Conservation (phyloP, 2,113 vertebrate genomes). For the Ceyx melanurus region DNA sequence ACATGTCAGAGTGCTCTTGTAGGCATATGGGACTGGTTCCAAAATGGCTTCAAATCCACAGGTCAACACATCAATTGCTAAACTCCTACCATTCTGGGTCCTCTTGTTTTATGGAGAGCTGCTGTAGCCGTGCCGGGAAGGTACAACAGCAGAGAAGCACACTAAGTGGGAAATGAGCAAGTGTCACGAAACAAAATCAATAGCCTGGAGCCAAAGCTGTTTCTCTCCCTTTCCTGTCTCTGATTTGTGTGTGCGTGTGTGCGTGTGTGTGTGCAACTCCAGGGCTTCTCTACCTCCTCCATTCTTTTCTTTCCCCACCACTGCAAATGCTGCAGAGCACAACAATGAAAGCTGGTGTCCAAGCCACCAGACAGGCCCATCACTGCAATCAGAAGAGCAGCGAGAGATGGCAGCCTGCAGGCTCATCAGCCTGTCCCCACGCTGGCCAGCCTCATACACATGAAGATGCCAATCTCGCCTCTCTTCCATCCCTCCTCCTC, state of each 20-base stretch:
- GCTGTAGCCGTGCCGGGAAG: background rate
- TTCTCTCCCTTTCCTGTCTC: conserved; percentile 11
- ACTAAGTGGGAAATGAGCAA: background rate
- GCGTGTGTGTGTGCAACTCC: background rate
- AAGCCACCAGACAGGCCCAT: conserved; percentile 49
- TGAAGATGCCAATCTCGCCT: conserved; percentile 20
- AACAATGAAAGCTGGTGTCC: conserved; percentile 48
- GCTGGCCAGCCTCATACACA: conserved; percentile 9
- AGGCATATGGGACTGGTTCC: background rate
- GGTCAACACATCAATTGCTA: background rate
- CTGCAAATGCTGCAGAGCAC: background rate
- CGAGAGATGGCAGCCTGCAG: conserved; percentile 23
- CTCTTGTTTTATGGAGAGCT: background rate
- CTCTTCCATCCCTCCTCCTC: conserved; percentile 6
- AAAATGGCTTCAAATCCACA: background rate
- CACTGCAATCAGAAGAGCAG: background rate
- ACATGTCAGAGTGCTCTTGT: rapidly evolving
- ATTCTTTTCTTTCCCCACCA: background rate
- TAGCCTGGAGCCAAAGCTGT: conserved; percentile 16
- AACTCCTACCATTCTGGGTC: background rate
- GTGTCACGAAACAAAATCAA: background rate
- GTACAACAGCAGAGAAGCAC: background rate
- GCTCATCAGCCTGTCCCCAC: conserved; percentile 38
- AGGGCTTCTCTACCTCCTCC: conserved; percentile 10
- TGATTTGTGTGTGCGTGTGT: background rate